phyloP scores from a whole-genome alignment of 2,888 invertebrate genomes.

The Hyposoter didymator region DNA sequence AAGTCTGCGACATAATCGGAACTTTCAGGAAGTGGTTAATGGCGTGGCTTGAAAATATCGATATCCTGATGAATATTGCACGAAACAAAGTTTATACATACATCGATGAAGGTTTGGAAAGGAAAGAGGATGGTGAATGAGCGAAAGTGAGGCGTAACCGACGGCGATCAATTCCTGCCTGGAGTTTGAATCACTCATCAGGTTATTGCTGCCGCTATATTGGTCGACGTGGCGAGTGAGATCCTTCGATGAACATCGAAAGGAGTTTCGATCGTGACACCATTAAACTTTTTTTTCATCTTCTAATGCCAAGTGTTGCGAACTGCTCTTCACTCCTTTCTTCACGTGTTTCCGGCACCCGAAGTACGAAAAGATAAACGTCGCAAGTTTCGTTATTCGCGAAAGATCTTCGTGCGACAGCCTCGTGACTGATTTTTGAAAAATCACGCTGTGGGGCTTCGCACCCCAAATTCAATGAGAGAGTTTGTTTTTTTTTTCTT shows the following conservation, averaged over 20 bases:
- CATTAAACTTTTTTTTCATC: conserved; percentile 8
- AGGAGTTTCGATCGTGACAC: conserved; percentile 35
- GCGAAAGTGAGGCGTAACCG: conserved; percentile 75
- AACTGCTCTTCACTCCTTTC: not conserved
- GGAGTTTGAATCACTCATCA: conserved; percentile 23
- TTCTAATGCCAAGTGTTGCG: not conserved
- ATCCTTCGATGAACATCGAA: conserved; percentile 24
- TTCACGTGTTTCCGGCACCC: conserved; percentile 1
- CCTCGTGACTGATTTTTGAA: not conserved
- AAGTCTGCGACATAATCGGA: not conserved
- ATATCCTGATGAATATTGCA: not conserved
- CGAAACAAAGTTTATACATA: not conserved
- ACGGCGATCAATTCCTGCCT: conserved; percentile 44
- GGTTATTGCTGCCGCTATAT: not conserved
- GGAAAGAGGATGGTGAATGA: conserved; percentile 62
- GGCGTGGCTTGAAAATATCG: not conserved
- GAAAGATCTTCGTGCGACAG: conserved; percentile 42
- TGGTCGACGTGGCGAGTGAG: conserved; percentile 19
- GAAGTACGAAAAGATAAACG: conserved; percentile 32
- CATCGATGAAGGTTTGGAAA: conserved; percentile 43
- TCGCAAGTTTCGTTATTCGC: conserved; percentile 35
- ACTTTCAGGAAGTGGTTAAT: not conserved
- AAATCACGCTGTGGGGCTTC: conserved; percentile 22
- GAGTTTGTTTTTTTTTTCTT: conserved; percentile 17
- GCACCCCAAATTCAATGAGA: not conserved